Base-by-base conservation (phyloP, 2,113 vertebrate species). In the Noctilio leporinus region DNA sequence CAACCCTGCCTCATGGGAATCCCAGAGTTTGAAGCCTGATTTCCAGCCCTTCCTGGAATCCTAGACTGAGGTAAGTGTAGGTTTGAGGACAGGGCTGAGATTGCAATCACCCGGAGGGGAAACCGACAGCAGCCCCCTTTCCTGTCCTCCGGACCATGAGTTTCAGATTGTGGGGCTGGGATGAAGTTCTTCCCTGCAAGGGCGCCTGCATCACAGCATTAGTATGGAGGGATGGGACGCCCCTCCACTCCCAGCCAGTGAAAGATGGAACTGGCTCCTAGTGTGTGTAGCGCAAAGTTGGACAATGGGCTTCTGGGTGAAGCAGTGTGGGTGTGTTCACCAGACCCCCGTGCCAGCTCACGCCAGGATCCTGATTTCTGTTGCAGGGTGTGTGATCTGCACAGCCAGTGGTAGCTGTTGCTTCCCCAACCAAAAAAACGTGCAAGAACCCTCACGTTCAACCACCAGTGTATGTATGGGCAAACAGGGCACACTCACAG, bases 361-460 rank as follows among this genome's bases (percentile, higher is more conserved):
- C 73, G 35, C 92, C 78, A 59, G 69, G 91, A 53, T 62, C 45
- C 85, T 70, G 73, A 67, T 88, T 69, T 73, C 91, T 81, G 47
- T 62, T 51, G 81, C 57, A 85, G 70, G 88, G 70, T 72, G 90
- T 59, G 40, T 86, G 84, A 92, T 89, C 81, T 84, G 86, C 95
- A 91, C 91, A 89, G 83, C 70, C 9, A 14, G 59, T 51, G 28
- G 73, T 40, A 35, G 55, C 1, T 89, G 86, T 83, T 17, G 45
- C 76, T 84, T 95, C 55, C 82, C 86, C 65, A 83, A 88, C 96
- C 77, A 75, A 78, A 95, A 80, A 65, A 91, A 76, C 76, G 30
- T 55, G 15, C 57, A 62, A 55, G 65, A 89, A 81, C 75, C 65
- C 57, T 70, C 62, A 22, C 38, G 10, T 53, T 16, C 7, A 24